These are phyloP conservation scores for Scomber colias DNA, from an alignment of 2,113 vertebrate genomes.

Conservation along the genomic window DNA sequence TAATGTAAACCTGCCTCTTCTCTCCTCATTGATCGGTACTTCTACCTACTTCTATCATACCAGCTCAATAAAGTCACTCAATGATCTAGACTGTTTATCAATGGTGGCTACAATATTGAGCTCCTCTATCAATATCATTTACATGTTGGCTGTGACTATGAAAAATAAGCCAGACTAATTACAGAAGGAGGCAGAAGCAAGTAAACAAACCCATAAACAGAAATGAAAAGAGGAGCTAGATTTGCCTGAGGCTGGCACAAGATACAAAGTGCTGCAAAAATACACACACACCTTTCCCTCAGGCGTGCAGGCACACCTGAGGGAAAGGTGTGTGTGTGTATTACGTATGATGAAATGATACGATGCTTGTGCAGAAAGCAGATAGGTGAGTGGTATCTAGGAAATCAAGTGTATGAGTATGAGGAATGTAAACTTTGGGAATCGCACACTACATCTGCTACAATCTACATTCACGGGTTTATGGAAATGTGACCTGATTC, in stretches of 20 bases:
- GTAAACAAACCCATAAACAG: background rate
- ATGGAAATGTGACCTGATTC: constrained; percentile 45
- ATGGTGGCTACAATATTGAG: background rate
- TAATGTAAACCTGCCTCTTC: background rate
- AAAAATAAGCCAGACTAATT: background rate
- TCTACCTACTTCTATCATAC: background rate
- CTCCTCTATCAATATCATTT: background rate
- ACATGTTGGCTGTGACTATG: background rate
- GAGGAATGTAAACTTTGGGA: constrained; percentile 9
- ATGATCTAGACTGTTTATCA: background rate
- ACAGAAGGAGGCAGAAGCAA: background rate
- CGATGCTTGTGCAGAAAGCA: background rate
- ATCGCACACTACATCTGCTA: constrained; percentile 1
- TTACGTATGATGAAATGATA: background rate
- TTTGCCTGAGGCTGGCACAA: constrained; percentile 1
- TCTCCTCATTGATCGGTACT: background rate
- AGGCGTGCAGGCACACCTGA: background rate
- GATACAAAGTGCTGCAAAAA: background rate
- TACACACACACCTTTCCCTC: background rate
- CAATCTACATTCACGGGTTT: background rate
- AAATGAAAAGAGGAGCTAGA: background rate
- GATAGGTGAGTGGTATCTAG: constrained; percentile 15
- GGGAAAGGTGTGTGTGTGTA: background rate
- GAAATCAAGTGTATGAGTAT: background rate
- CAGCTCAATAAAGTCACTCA: background rate